phyloP scores from a whole-genome alignment of 1,140 invertebrate genomes.

The Caenorhabditis brenneri region DNA sequence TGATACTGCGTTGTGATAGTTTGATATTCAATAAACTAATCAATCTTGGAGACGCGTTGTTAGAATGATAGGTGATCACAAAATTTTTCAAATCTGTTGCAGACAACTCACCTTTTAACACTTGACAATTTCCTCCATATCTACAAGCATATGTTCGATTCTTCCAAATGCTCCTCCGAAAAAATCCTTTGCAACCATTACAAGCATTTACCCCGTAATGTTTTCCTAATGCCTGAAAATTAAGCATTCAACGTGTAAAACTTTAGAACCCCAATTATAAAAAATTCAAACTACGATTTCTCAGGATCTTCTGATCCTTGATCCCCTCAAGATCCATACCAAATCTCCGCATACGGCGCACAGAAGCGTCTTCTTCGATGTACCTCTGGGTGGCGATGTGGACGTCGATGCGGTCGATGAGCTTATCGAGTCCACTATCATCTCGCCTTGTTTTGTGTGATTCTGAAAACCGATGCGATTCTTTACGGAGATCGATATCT shows the following conservation, averaged over 20 bases:
- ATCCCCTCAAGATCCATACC: constrained; percentile 51
- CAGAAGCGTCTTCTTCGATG: not conserved
- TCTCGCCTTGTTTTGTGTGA: not conserved
- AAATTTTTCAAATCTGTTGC: too few relatives aligned
- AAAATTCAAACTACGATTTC: not conserved
- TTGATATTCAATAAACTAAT: too few relatives aligned
- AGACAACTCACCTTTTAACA: constrained; percentile 59
- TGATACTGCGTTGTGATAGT: not conserved
- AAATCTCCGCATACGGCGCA: constrained; percentile 63
- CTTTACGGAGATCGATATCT: not conserved
- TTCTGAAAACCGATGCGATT: not conserved
- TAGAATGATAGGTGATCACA: too few relatives aligned
- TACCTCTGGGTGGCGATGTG: not conserved
- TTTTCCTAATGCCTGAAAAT: constrained; percentile 63
- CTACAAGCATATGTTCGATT: constrained; percentile 66
- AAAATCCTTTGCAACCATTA: constrained; percentile 66
- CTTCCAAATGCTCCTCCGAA: constrained; percentile 67
- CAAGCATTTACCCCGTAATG: constrained; percentile 64
- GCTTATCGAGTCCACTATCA: constrained; percentile 23
- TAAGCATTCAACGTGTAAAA: not conserved
- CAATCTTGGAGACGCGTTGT: too few relatives aligned
- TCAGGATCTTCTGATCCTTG: not conserved
- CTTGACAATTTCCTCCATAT: constrained; percentile 57
- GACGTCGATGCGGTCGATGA: constrained; percentile 15
- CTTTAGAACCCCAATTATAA: not conserved